Evolutionary conservation across 2,888 invertebrate species (phyloP).

Genomic region (Anticlea derivata): DNA sequence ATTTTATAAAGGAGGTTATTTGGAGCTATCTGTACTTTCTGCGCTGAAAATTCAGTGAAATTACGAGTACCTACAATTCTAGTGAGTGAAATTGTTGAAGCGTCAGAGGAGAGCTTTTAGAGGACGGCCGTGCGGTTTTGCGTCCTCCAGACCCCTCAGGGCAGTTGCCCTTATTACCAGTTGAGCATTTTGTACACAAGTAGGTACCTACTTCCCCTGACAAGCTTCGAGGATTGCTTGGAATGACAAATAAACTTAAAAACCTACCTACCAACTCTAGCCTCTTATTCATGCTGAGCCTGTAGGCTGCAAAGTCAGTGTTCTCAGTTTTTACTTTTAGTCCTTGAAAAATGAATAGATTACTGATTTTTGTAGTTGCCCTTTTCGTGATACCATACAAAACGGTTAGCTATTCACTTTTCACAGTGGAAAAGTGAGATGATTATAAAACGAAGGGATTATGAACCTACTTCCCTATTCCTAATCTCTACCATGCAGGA

Average conservation of each 20-base stretch:
- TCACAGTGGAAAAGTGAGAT: no score
- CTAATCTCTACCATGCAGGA: slow-evolving; percentile 7
- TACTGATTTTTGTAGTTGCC: no score
- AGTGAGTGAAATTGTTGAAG: slow-evolving; percentile 38
- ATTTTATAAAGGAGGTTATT: slow-evolving; percentile 52
- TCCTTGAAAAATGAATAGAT: no score
- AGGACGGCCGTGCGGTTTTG: slow-evolving; percentile 39
- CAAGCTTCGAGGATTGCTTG: slow-evolving; percentile 42
- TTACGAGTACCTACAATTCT: slow-evolving; percentile 25
- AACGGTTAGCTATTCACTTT: no score
- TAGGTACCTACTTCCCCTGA: slow-evolving; percentile 24
- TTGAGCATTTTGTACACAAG: slow-evolving; percentile 34
- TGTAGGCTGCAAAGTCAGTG: no score
- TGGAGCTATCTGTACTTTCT: slow-evolving; percentile 24
- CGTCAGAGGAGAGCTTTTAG: slow-evolving; percentile 38
- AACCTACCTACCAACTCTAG: slow-evolving; percentile 1
- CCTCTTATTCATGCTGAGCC: no score
- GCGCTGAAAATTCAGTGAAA: slow-evolving; percentile 20
- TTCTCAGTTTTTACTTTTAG: no score
- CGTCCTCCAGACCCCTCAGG: slow-evolving; percentile 40
- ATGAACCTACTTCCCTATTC: slow-evolving; percentile 29
- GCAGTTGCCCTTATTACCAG: slow-evolving; percentile 38
- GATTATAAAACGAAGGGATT: slow-evolving; percentile 49
- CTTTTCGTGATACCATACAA: no score
- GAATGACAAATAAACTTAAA: slow-evolving; percentile 34